Percentiles rank a stretch among this genome's conserved stretches.
Evolutionary conservation across 2,888 invertebrate genomes (phyloP).

Genomic region (Parnassius glacialis): DNA sequence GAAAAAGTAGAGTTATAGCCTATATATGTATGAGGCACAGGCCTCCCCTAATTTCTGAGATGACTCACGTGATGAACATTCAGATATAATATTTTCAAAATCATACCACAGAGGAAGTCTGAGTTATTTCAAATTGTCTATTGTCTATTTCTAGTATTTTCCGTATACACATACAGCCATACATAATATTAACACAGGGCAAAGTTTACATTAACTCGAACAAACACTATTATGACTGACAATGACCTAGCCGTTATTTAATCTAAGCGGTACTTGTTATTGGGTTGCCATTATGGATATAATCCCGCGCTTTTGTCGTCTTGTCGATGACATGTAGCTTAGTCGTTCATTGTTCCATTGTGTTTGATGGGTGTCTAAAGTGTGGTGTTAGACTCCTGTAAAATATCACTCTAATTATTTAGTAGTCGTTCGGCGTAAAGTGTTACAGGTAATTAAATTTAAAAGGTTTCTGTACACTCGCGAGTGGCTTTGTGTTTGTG

Average conservation of each 20-base stretch:
- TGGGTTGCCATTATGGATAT: constrained; percentile 18
- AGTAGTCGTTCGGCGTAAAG: too few species aligned
- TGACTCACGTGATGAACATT: too few species aligned
- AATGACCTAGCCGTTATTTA: constrained; percentile 24
- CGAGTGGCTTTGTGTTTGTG: too few species aligned
- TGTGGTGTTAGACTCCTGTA: background rate
- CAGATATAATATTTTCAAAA: too few species aligned
- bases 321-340: constrained; percentile 1
- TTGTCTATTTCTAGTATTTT: constrained; percentile 1
- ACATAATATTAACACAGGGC: background rate
- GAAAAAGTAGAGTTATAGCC: too few species aligned
- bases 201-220: constrained; percentile 18
- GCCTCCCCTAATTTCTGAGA: too few species aligned
- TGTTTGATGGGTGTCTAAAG: constrained; percentile 7
- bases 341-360: constrained; percentile 17
- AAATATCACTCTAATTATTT: background rate
- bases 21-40: too few species aligned
- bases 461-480: too few species aligned
- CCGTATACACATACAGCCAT: background rate
- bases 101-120: background rate
- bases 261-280: constrained; percentile 19
- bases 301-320: constrained; percentile 10
- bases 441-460: too few species aligned
- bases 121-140: background rate
- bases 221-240: constrained; percentile 22